phyloP scores from a whole-genome alignment of 2,113 vertebrate genomes.

The Pomatorhinus ruficollis region DNA sequence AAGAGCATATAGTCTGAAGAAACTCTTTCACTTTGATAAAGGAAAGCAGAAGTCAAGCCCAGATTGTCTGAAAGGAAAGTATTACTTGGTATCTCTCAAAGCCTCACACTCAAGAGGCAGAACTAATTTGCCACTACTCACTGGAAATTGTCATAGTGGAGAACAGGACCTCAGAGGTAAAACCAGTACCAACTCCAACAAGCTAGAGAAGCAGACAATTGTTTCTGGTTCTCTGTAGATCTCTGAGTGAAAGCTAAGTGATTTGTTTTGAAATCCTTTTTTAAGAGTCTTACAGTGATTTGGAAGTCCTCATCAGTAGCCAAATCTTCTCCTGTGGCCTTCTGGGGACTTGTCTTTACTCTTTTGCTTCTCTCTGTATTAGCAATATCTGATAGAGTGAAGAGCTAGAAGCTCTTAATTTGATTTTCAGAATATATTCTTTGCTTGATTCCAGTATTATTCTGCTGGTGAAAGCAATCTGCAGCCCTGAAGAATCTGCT shows the following conservation, averaged over 20 bases:
- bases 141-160: not conserved
- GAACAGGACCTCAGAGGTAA: not conserved
- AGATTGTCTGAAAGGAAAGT: not conserved
- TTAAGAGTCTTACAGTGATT: not conserved
- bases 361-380: not conserved
- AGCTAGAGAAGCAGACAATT: not conserved
- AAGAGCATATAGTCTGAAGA: not conserved
- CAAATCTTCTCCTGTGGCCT: not conserved
- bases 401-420: not conserved
- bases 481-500: not conserved
- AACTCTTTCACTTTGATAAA: not conserved
- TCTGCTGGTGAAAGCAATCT: not conserved
- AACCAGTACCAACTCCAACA: not conserved
- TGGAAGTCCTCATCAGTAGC: not conserved
- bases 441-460: not conserved
- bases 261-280: not conserved
- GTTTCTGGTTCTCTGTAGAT: not conserved
- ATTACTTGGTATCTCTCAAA: not conserved
- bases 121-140: not conserved
- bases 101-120: not conserved
- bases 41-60: not conserved
- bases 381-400: not conserved
- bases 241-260: not conserved
- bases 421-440: not conserved
- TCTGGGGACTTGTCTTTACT: not conserved